These are phyloP conservation scores for Hyposoter dolosus DNA, from an alignment of 2,888 invertebrate species.

Conservation along the genomic window DNA sequence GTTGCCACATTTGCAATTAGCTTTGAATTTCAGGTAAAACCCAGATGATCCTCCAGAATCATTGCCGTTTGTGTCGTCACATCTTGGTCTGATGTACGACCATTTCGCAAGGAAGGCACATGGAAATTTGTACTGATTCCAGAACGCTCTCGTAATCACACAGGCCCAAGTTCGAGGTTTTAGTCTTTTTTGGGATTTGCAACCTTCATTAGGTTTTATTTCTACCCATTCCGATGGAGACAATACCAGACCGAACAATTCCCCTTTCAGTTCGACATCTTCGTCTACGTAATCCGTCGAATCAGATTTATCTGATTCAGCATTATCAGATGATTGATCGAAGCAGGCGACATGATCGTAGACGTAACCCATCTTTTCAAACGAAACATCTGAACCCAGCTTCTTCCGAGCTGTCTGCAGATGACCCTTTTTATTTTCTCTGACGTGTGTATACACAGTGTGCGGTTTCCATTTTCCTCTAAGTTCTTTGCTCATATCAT, in stretches of 20 bases:
- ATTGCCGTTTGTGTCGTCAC: background rate
- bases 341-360: conserved; percentile 14
- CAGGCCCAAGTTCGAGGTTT: conserved; percentile 52
- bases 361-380: background rate
- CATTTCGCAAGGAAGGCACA: conserved; percentile 64
- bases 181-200: conserved; percentile 5
- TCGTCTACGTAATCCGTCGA: background rate
- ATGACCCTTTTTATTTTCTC: conserved; percentile 53
- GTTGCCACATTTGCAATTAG: conserved; percentile 60
- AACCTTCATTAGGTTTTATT: conserved; percentile 46
- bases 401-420: conserved; percentile 48
- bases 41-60: conserved; percentile 4
- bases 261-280: background rate
- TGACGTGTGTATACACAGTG: conserved; percentile 57
- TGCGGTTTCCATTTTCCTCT: conserved; percentile 56
- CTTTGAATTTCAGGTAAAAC: conserved; percentile 54
- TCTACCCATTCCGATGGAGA: conserved; percentile 45
- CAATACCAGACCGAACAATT: background rate
- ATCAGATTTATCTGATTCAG: conserved; percentile 23
- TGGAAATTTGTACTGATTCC: conserved; percentile 53
- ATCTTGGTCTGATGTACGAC: conserved; percentile 29
- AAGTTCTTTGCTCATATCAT: conserved; percentile 61
- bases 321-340: background rate
- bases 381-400: conserved; percentile 1
- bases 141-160: conserved; percentile 58